Percentiles rank a stretch among this genome's conserved stretches.
These are phyloP conservation scores for Larimichthys crocea DNA, from an alignment of 2,113 vertebrate species.

Conservation along the genomic window DNA sequence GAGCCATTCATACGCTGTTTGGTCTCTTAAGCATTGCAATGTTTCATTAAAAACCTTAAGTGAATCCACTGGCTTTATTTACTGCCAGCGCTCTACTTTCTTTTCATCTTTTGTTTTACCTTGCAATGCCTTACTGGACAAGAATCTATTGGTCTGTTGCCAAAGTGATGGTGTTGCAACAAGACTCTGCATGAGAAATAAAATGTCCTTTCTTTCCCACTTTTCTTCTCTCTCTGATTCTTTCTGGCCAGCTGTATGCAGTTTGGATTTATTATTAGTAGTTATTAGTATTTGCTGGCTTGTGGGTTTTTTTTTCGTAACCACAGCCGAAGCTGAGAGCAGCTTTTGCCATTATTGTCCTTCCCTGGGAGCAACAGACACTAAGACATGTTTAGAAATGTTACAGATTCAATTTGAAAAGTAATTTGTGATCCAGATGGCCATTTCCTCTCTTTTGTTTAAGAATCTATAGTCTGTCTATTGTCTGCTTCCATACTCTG, in stretches of 20 bases:
- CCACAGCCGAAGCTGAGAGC: background rate
- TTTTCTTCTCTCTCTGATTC: background rate
- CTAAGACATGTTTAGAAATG: slow-evolving; percentile 46
- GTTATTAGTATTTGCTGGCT: too few species aligned
- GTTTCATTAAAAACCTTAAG: slow-evolving; percentile 13
- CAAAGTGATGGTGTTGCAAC: background rate
- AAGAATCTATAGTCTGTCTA: slow-evolving; percentile 53
- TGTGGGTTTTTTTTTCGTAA: slow-evolving; percentile 16
- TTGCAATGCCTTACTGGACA: background rate
- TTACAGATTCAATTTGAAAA: slow-evolving; percentile 45
- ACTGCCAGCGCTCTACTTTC: background rate
- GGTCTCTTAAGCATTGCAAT: background rate
- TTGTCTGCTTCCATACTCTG: slow-evolving; percentile 32
- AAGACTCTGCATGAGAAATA: slow-evolving; percentile 1
- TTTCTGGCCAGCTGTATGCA: background rate
- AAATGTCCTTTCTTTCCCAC: background rate
- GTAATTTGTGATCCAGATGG: slow-evolving; percentile 64
- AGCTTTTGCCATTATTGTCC: slow-evolving; percentile 3
- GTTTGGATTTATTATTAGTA: background rate
- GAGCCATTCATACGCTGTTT: slow-evolving; percentile 9
- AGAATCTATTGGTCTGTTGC: slow-evolving; percentile 2
- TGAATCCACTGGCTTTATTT: background rate
- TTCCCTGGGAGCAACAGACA: background rate
- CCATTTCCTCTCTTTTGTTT: slow-evolving; percentile 39
- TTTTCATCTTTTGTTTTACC: slow-evolving; percentile 18